Percentiles rank a stretch among this genome's conserved stretches.
These are phyloP conservation scores for Scolopax bukidnonensis DNA, from an alignment of 2,797 vertebrate genomes.

Conservation along the genomic window DNA sequence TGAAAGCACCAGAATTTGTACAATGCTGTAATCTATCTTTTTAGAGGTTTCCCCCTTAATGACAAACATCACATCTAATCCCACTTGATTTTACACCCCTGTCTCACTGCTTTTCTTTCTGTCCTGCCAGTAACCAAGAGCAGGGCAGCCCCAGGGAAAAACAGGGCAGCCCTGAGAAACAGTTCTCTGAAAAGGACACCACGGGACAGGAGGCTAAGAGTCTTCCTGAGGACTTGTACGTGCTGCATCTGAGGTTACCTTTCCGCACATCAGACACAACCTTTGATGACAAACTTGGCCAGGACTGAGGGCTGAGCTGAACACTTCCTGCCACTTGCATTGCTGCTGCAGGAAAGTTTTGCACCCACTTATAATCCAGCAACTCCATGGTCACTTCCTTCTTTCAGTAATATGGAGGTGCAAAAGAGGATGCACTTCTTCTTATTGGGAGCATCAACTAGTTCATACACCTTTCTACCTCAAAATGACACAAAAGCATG, in stretches of 20 bases:
- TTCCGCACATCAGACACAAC: background rate
- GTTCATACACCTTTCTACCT: background rate
- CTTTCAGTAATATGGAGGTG: background rate
- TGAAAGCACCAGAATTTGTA: background rate
- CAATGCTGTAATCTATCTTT: background rate
- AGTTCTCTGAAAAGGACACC: background rate
- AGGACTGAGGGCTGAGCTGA: accelerated
- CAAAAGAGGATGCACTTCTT: background rate
- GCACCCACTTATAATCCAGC: background rate
- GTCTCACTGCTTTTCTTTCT: background rate
- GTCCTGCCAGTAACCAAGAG: background rate
- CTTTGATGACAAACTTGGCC: background rate
- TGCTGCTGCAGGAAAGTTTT: background rate
- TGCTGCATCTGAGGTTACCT: background rate
- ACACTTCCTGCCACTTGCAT: background rate
- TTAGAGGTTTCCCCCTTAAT: background rate
- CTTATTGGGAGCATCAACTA: background rate
- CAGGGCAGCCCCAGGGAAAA: background rate
- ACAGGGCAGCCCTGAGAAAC: background rate
- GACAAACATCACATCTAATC: background rate
- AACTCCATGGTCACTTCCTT: background rate
- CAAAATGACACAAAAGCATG: background rate
- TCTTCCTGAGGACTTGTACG: background rate
- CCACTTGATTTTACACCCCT: background rate
- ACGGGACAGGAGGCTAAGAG: background rate